These are phyloP conservation scores for Scomber japonicus DNA, from an alignment of 2,113 vertebrate genomes.

Conservation along the genomic window DNA sequence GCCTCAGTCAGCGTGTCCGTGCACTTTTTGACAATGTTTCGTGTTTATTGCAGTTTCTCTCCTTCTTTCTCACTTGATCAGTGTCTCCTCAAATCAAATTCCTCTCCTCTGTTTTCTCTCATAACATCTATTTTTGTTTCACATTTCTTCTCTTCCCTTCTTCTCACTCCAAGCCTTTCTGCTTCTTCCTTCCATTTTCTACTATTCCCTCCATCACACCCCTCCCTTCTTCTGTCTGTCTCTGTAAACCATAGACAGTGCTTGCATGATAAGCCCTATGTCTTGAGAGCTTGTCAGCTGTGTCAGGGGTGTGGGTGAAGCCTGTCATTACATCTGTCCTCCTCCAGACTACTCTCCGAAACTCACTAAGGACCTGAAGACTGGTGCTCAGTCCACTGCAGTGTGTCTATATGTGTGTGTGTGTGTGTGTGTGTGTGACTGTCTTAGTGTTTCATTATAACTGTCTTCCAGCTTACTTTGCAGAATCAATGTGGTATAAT, in stretches of 20 bases:
- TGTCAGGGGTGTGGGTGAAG: constrained; percentile 64
- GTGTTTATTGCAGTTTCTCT: constrained; percentile 3
- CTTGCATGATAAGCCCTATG: constrained; percentile 47
- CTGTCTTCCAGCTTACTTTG: constrained; percentile 18
- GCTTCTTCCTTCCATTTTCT: constrained; percentile 25
- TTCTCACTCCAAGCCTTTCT: constrained; percentile 24
- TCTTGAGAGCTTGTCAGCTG: constrained; percentile 68
- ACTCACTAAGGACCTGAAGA: constrained; percentile 48
- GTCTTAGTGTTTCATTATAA: constrained; percentile 31
- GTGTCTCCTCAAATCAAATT: background rate
- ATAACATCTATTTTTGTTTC: constrained; percentile 38
- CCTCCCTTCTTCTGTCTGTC: constrained; percentile 11
- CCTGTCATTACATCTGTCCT: constrained; percentile 66
- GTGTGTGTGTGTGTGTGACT: constrained; percentile 3
- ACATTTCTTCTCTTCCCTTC: constrained; percentile 5
- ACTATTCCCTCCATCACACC: background rate
- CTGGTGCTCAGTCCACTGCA: constrained; percentile 41
- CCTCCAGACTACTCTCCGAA: constrained; percentile 56
- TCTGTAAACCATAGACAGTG: constrained; percentile 47
- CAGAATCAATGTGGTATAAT: background rate
- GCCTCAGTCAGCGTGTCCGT: constrained; percentile 18
- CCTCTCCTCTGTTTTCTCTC: constrained; percentile 5
- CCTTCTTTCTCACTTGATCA: constrained; percentile 32
- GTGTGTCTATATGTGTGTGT: background rate
- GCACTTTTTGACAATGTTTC: constrained; percentile 21